Evolutionary conservation across 2,113 vertebrate genomes (phyloP).

Genomic region (Hippopotamus amphibius): DNA sequence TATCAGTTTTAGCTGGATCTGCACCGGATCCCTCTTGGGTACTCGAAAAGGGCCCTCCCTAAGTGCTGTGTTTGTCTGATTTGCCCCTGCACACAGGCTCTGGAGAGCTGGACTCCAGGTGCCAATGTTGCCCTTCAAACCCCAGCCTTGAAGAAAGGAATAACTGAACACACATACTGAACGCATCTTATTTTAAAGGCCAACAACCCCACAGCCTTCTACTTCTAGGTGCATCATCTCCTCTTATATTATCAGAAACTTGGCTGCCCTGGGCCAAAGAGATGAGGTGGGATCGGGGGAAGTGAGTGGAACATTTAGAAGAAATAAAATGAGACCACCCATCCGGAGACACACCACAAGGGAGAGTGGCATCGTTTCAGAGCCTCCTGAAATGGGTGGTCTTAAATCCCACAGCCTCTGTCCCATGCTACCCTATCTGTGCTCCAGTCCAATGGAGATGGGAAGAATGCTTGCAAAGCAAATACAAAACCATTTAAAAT

Average conservation of each 20-base stretch:
- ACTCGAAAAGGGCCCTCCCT: background rate
- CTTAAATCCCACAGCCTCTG: background rate
- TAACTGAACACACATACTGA: accelerated
- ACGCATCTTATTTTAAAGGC: background rate
- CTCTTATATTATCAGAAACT: background rate
- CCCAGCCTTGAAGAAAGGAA: background rate
- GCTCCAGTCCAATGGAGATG: background rate
- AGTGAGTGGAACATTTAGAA: background rate
- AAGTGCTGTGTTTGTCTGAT: background rate
- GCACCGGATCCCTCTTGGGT: background rate
- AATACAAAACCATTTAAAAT: background rate
- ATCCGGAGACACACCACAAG: background rate
- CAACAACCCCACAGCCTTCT: background rate
- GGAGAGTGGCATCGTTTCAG: background rate
- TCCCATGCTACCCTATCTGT: background rate
- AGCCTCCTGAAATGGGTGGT: background rate
- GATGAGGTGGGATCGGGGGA: background rate
- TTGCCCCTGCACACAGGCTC: background rate
- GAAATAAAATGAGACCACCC: background rate
- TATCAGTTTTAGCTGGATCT: background rate
- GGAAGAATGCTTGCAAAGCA: background rate
- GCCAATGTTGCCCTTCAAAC: background rate
- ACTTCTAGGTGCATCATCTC: background rate
- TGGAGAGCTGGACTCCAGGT: background rate
- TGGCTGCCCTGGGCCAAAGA: background rate